Evolutionary conservation across 92 coral and sea anemone genomes (phyloP).

Genomic region (Palythoa grandiflora): DNA sequence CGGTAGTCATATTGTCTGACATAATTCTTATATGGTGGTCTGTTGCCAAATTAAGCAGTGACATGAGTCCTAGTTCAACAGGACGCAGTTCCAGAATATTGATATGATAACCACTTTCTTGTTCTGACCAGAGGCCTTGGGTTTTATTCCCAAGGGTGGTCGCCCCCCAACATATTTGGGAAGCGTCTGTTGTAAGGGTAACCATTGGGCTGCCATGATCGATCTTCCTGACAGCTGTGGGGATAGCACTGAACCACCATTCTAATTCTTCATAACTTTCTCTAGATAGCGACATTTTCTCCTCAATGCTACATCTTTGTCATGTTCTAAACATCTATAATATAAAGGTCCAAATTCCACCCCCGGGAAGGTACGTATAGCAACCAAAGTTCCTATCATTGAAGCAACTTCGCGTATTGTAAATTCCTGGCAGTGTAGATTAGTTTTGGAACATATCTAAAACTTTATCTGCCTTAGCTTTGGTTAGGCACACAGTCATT

Average conservation of each 20-base stretch:
- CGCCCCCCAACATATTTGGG: constrained; percentile 61
- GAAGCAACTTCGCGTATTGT: constrained; percentile 43
- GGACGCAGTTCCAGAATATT: constrained; percentile 55
- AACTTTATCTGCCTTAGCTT: not conserved
- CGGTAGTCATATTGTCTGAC: constrained; percentile 58
- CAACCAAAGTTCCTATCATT: constrained; percentile 52
- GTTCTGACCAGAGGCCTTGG: constrained; percentile 55
- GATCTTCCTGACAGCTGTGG: constrained; percentile 24
- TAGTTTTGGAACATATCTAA: not conserved
- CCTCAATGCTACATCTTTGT: constrained; percentile 46
- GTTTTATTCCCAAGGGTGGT: constrained; percentile 29
- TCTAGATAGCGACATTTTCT: constrained; percentile 36
- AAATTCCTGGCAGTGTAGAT: not conserved
- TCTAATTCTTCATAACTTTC: constrained; percentile 33
- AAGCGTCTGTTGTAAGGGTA: constrained; percentile 52
- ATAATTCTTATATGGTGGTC: constrained; percentile 51
- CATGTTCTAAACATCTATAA: constrained; percentile 56
- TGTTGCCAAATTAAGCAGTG: constrained; percentile 26
- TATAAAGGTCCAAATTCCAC: constrained; percentile 56
- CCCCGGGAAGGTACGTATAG: constrained; percentile 59
- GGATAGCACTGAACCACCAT: constrained; percentile 62
- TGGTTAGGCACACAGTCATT: constrained; percentile 36
- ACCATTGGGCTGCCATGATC: constrained; percentile 50
- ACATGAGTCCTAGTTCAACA: constrained; percentile 41
- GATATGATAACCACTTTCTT: constrained; percentile 41